Evolutionary conservation across 2,888 invertebrate genomes (phyloP).

Genomic region (Trilocha varians): DNA sequence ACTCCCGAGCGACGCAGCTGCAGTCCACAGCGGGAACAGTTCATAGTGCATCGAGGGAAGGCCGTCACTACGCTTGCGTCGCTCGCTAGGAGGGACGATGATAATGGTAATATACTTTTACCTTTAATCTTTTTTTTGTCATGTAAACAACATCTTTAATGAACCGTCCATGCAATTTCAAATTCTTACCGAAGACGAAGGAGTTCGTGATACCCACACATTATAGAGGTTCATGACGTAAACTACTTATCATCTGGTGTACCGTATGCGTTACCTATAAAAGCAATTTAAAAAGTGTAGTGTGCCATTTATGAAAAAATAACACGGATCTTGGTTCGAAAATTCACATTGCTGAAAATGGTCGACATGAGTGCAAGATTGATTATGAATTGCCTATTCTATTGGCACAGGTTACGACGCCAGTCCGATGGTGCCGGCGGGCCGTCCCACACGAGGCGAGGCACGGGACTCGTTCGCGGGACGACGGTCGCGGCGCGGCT

Average conservation of each 20-base stretch:
- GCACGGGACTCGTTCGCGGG: conserved; percentile 78
- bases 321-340: too few species aligned
- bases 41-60: conserved; percentile 86
- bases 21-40: conserved; percentile 76
- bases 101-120: conserved; percentile 22
- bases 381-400: not conserved
- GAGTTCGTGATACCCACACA: too few species aligned
- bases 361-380: too few species aligned
- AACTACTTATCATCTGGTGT: too few species aligned
- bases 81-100: conserved; percentile 46
- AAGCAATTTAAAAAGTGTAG: too few species aligned
- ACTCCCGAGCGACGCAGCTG: conserved; percentile 56
- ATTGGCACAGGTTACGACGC: conserved; percentile 10
- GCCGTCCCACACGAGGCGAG: conserved; percentile 89
- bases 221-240: too few species aligned
- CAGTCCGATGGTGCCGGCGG: conserved; percentile 73
- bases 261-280: too few species aligned
- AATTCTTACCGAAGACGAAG: too few species aligned
- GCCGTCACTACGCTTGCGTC: conserved; percentile 84
- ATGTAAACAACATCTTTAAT: too few species aligned
- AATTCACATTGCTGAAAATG: too few species aligned
- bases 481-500: conserved; percentile 87
- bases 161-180: too few species aligned
- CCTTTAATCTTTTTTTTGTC: not conserved
- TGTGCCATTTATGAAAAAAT: too few species aligned